A percentile compares a stretch with the other conserved stretches of the same genome.
These are phyloP conservation scores for Eledone cirrhosa DNA, from an alignment of 2,888 invertebrate genomes.

Conservation along the genomic window DNA sequence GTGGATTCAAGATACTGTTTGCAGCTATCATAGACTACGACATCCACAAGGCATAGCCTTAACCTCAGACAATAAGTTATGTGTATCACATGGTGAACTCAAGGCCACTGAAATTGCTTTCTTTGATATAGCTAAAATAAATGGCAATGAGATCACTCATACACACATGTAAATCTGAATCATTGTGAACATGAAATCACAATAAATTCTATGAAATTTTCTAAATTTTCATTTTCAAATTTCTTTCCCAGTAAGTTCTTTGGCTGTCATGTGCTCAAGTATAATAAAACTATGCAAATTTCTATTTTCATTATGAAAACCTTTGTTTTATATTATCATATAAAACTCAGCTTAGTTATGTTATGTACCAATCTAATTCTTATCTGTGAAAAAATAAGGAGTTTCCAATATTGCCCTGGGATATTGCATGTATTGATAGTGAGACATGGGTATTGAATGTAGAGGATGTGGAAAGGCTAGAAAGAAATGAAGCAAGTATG, in stretches of 20 bases:
- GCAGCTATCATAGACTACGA: constrained; percentile 37
- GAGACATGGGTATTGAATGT: no score
- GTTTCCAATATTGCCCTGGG: no score
- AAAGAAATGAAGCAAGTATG: no score
- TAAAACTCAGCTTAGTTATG: no score
- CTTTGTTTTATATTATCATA: no score
- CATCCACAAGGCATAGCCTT: constrained; percentile 47
- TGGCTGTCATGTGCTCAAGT: no score
- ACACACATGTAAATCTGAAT: not conserved
- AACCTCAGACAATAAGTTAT: constrained; percentile 40
- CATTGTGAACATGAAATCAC: not conserved
- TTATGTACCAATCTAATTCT: no score
- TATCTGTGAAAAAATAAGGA: no score
- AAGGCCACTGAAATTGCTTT: constrained; percentile 44
- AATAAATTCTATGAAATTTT: not conserved
- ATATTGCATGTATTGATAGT: no score
- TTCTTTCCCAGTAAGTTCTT: not conserved
- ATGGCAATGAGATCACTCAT: constrained; percentile 38
- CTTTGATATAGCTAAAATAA: constrained; percentile 39
- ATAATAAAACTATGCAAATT: no score
- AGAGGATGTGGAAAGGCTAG: no score
- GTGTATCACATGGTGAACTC: constrained; percentile 42
- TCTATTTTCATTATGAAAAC: no score
- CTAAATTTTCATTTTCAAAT: not conserved
- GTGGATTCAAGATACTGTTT: constrained; percentile 50